Evolutionary conservation across 2,113 vertebrate species (phyloP).

Genomic region (Nothocercus julius): DNA sequence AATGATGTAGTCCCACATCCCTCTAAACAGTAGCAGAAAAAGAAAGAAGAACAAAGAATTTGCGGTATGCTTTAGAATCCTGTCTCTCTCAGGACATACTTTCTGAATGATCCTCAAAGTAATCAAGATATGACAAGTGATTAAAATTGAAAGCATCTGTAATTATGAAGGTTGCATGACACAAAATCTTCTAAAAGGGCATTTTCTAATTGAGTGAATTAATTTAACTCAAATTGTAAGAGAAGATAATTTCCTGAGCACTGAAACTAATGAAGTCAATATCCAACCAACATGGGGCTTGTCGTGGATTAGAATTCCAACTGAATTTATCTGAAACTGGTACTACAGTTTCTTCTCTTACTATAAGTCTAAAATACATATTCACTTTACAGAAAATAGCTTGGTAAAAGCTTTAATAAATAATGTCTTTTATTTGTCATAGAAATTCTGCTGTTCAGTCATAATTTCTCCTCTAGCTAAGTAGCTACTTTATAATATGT

Average conservation of each 20-base stretch:
- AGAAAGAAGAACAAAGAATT: neutral
- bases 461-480: neutral
- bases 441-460: neutral
- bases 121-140: neutral
- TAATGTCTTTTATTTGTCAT: neutral
- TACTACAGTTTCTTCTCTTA: neutral
- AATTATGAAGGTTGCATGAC: neutral
- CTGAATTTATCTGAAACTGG: neutral
- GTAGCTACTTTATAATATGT: neutral
- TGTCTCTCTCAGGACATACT: neutral
- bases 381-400: neutral
- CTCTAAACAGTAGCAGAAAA: neutral
- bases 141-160: neutral
- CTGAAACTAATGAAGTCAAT: neutral
- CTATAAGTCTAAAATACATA: neutral
- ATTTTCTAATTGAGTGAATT: neutral
- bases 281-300: neutral
- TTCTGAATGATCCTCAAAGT: neutral
- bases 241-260: neutral
- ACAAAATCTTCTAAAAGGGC: neutral
- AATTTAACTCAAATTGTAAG: neutral
- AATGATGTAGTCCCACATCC: neutral
- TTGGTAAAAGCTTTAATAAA: neutral
- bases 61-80: neutral
- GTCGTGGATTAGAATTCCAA: neutral